Base-by-base conservation (phyloP, 2,113 vertebrate genomes). In the Scomber colias region DNA sequence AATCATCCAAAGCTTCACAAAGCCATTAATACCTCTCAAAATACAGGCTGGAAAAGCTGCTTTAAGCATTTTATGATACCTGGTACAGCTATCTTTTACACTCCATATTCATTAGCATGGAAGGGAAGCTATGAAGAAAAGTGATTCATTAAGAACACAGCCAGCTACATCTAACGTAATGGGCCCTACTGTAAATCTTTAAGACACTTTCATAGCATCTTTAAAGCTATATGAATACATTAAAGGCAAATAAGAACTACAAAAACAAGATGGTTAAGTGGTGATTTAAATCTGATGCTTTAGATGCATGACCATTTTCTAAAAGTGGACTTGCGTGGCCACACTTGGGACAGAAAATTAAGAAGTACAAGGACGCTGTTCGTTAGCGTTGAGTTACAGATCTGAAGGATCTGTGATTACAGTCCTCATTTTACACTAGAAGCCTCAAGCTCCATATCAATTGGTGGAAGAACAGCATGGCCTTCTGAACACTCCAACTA, bases 401-500 rank as follows among this genome's bases (percentile, higher is more conserved):
- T 82, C 59, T 75, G 81, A 88, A 88, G 75, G 77, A 81, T 88
- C 81, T 74, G 66, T 90, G 88, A 93, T 91, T 91, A 87, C 84
- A 76, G 56, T 72, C 75, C 76, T 88, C 57, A 70, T 88, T 84
- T 87, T 90, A 75, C 75, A 70, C 75, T n/a, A 46, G 76, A 46
- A 71, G 78, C 66, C 45, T 75, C 57, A 57, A 78, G 75, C 80
- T 81, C 44, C 62, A 68, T 73, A 75, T 84, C 55, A 87, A 66
- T 86, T 63, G 68, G 67, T 76, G 68, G 56, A 85, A 81, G 79
- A 88, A 84, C 78, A 84, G 80, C 87, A 60, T 54, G 78, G 86
- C 77, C 87, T 81, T 90, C 75, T 82, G 75, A 88, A 81, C 87
- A 90, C 90, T 93, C 82, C 71, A 85, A 57, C 79, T 92, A 91